These are phyloP conservation scores for Melieria crassipennis DNA, from an alignment of 2,888 invertebrate genomes.

Conservation along the genomic window DNA sequence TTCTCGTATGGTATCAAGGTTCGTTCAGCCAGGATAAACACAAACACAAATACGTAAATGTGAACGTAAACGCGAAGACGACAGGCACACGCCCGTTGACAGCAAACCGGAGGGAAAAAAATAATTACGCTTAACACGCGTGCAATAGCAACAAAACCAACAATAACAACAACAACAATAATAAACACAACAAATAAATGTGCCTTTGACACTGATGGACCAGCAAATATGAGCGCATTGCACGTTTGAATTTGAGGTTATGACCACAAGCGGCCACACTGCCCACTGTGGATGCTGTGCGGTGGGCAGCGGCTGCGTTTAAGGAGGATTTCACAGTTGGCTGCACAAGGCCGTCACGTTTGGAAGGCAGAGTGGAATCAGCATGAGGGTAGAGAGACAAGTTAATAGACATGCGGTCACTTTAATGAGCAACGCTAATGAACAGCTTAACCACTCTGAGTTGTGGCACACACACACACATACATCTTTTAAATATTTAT, in stretches of 20 bases:
- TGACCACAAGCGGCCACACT: no score
- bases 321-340: background rate
- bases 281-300: no score
- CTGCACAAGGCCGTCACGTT: background rate
- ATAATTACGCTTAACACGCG: conserved; percentile 45
- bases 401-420: conserved; percentile 14
- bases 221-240: conserved; percentile 18
- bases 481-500: background rate
- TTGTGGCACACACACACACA: background rate
- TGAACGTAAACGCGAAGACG: background rate
- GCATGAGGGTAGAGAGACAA: background rate
- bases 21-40: background rate
- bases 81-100: conserved; percentile 44
- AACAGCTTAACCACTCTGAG: conserved; percentile 34
- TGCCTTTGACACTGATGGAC: conserved; percentile 26
- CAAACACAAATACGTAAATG: background rate
- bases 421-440: conserved; percentile 41
- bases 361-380: background rate
- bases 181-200: background rate
- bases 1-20: conserved; percentile 14
- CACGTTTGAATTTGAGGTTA: background rate
- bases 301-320: background rate
- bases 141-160: conserved; percentile 4
- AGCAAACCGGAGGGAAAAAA: conserved; percentile 34
- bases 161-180: background rate